Evolutionary conservation across 92 coral and sea anemone genomes (phyloP).

Genomic region (Porites lobata): DNA sequence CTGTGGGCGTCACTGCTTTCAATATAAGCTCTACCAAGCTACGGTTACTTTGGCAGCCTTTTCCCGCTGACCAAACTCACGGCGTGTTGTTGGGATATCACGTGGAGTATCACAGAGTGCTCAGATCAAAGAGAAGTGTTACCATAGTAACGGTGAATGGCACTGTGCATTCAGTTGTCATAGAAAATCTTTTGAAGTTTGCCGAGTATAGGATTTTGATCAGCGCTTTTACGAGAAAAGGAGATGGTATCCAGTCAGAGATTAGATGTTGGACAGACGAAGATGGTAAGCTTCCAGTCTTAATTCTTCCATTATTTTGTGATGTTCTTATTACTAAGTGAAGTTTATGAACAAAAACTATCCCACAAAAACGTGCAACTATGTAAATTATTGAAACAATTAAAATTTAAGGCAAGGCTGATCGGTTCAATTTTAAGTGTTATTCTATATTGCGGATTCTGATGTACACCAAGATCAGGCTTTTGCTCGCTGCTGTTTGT

Average conservation of each 20-base stretch:
- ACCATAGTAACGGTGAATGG: slow-evolving; percentile 1
- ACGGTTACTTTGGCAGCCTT: slow-evolving; percentile 68
- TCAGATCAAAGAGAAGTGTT: slow-evolving; percentile 23
- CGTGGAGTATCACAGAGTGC: slow-evolving; percentile 61
- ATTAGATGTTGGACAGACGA: slow-evolving; percentile 58
- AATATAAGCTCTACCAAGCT: slow-evolving; percentile 62
- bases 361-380: too few species aligned
- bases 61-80: slow-evolving; percentile 48
- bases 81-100: slow-evolving; percentile 72
- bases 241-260: slow-evolving; percentile 59
- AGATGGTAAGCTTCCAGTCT: slow-evolving; percentile 44
- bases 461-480: too few species aligned
- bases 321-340: too few species aligned
- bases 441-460: too few species aligned
- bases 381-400: too few species aligned
- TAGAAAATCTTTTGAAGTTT: slow-evolving; percentile 38
- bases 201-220: slow-evolving; percentile 53
- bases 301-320: too few species aligned
- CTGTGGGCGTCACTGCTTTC: slow-evolving; percentile 45
- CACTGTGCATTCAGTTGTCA: neutral
- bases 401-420: too few species aligned
- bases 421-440: too few species aligned
- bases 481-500: too few species aligned
- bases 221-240: slow-evolving; percentile 51
- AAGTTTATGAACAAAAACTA: too few species aligned